A percentile compares a stretch with the other conserved stretches of the same genome.
phyloP scores from a whole-genome alignment of 1,140 invertebrate species.

The Bombus difficillimus region DNA sequence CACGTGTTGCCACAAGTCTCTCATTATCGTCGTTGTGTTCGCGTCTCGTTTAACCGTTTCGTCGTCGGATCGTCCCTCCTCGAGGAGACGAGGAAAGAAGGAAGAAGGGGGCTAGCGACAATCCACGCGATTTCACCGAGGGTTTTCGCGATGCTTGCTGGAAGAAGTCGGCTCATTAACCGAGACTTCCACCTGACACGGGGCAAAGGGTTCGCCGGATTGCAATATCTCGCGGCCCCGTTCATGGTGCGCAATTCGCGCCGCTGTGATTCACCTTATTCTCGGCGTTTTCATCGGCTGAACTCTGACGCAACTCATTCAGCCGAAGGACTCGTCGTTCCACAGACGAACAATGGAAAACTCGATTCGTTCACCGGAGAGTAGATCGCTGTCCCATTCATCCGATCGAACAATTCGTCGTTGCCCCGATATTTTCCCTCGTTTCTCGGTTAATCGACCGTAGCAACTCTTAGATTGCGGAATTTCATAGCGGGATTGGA shows the following conservation, averaged over 20 bases:
- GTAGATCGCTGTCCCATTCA: constrained; percentile 37
- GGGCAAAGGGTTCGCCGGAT: constrained; percentile 23
- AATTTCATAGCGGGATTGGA: too few species aligned
- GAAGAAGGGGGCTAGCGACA: constrained; percentile 13
- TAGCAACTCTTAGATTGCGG: neutral
- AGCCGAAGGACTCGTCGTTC: constrained; percentile 50
- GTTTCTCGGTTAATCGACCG: neutral
- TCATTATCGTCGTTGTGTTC: constrained; percentile 73
- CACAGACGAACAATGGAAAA: constrained; percentile 41
- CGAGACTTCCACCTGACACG: constrained; percentile 1
- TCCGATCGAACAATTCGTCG: constrained; percentile 13
- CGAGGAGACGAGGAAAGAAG: neutral
- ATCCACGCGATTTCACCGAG: constrained; percentile 57
- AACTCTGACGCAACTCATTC: constrained; percentile 54
- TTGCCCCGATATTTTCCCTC: constrained; percentile 12
- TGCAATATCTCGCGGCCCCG: constrained; percentile 33
- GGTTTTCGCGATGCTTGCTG: neutral
- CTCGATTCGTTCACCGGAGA: constrained; percentile 1
- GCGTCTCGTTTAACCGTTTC: constrained; percentile 67
- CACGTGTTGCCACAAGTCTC: constrained; percentile 73
- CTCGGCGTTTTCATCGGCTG: constrained; percentile 42
- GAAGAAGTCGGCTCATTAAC: constrained; percentile 51
- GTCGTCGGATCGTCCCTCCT: constrained; percentile 54
- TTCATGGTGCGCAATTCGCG: constrained; percentile 19
- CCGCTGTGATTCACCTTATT: constrained; percentile 46